A percentile compares a stretch with the other conserved stretches of the same genome.
These are phyloP conservation scores for Atta cephalotes DNA, from an alignment of 1,140 invertebrate species.

Conservation along the genomic window DNA sequence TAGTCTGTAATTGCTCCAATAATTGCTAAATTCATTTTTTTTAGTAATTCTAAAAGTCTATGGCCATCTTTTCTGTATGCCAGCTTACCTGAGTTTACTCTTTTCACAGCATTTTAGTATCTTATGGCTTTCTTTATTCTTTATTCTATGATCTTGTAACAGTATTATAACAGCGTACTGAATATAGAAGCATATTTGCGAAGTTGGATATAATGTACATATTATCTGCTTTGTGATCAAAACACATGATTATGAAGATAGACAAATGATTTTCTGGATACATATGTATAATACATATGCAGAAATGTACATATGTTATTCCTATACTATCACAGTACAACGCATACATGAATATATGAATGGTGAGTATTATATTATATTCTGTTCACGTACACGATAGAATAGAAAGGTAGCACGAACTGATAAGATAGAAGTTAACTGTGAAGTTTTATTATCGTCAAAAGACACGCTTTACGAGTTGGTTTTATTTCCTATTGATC, in stretches of 20 bases:
- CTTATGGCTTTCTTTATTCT: not conserved
- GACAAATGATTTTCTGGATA: constrained; percentile 3
- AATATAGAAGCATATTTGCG: not conserved
- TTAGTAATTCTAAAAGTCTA: too few species aligned
- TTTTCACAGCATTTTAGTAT: not conserved
- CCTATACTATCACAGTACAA: not conserved
- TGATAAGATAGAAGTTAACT: constrained; percentile 68
- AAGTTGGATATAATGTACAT: not conserved
- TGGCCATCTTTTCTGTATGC: too few species aligned
- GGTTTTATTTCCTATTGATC: constrained; percentile 53
- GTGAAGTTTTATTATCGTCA: constrained; percentile 70
- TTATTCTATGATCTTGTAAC: not conserved
- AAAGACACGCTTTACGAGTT: constrained; percentile 22
- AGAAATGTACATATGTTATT: not conserved
- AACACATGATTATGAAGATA: not conserved
- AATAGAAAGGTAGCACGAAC: constrained; percentile 61
- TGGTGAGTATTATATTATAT: constrained; percentile 15
- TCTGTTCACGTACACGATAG: constrained; percentile 61
- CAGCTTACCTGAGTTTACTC: too few species aligned
- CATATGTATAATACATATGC: not conserved
- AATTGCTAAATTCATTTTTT: too few species aligned
- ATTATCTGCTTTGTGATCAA: not conserved
- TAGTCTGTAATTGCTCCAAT: too few species aligned
- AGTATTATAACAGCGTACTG: not conserved
- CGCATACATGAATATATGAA: not conserved